phyloP scores from a whole-genome alignment of 2,888 invertebrate genomes.

The Epirrhoe alternata region DNA sequence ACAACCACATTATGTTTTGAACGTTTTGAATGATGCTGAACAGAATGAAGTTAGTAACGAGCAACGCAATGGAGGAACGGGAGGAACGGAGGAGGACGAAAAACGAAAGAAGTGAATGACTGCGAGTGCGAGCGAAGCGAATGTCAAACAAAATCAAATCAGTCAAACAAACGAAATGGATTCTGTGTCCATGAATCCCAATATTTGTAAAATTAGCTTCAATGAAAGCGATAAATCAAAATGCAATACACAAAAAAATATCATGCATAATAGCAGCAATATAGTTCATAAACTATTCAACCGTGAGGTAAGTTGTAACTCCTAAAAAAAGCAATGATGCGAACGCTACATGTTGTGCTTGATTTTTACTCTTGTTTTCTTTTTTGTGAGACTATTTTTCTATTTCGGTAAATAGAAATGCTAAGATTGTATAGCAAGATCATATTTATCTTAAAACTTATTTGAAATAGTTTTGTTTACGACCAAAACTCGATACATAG shows the following conservation, averaged over 20 bases:
- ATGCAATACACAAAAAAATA: constrained; percentile 59
- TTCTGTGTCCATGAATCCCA: constrained; percentile 68
- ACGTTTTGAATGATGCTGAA: background rate
- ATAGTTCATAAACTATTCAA: constrained; percentile 84
- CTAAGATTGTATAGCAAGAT: background rate
- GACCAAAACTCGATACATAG: background rate
- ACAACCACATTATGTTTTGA: too few relatives aligned
- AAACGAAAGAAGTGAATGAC: too few relatives aligned
- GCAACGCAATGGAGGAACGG: too few relatives aligned
- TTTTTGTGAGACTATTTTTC: constrained; percentile 42
- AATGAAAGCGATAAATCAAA: constrained; percentile 62
- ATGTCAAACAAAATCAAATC: constrained; percentile 50
- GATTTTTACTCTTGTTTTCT: constrained; percentile 49
- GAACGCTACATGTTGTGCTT: constrained; percentile 46
- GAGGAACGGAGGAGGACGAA: too few relatives aligned
- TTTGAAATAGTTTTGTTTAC: constrained; percentile 1
- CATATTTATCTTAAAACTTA: background rate
- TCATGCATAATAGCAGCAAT: constrained; percentile 64
- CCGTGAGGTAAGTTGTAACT: constrained; percentile 83
- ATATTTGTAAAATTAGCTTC: constrained; percentile 62
- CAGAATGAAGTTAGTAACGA: too few relatives aligned
- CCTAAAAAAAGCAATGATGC: constrained; percentile 38
- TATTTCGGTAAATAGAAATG: constrained; percentile 13
- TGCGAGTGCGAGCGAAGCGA: background rate
- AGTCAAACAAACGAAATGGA: constrained; percentile 82